phyloP scores from a whole-genome alignment of 2,888 invertebrate species.

The Smittia aterrima region DNA sequence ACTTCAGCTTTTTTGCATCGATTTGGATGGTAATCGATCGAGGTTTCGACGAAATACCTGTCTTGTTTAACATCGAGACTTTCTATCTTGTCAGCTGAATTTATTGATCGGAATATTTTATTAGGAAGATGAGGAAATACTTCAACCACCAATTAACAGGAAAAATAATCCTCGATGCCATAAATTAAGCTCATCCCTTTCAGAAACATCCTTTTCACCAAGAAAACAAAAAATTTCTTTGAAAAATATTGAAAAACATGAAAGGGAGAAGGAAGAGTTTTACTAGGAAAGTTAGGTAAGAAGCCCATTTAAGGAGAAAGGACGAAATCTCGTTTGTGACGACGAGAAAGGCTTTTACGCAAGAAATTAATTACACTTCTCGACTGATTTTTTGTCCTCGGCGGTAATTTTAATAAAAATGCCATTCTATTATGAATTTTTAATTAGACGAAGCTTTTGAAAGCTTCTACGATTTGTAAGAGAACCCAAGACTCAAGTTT shows the following conservation, averaged over 20 bases:
- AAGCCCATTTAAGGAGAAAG: background rate
- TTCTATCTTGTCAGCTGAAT: no score
- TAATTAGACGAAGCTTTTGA: slow-evolving; percentile 33
- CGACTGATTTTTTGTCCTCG: slow-evolving; percentile 6
- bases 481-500: no score
- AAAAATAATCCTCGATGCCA: background rate
- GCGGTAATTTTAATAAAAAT: slow-evolving; percentile 34
- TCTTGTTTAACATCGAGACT: no score
- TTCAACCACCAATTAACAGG: background rate
- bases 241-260: background rate
- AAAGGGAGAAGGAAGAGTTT: background rate
- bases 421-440: slow-evolving; percentile 39
- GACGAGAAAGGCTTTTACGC: background rate
- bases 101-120: no score
- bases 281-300: background rate
- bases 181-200: slow-evolving; percentile 28
- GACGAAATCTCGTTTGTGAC: background rate
- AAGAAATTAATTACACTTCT: slow-evolving; percentile 34
- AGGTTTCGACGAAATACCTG: no score
- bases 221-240: background rate
- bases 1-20: background rate
- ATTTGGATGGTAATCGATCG: background rate
- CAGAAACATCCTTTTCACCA: background rate
- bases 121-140: background rate
- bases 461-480: background rate